Evolutionary conservation across 2,888 invertebrate species (phyloP).

Genomic region (Drosophila tanythrix): DNA sequence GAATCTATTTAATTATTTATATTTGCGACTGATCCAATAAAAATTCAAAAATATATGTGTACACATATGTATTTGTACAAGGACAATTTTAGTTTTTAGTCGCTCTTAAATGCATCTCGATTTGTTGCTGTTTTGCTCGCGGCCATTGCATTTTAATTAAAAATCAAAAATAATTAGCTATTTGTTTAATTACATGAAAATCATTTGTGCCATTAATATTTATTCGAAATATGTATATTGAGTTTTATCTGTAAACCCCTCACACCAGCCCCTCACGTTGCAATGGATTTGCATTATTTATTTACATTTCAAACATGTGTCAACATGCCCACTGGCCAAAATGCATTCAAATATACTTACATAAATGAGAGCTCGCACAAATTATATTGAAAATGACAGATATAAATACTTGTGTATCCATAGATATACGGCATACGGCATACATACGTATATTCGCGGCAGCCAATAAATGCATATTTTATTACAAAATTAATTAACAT

Average conservation of each 20-base stretch:
- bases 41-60: background rate
- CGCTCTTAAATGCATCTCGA: constrained; percentile 51
- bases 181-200: constrained; percentile 80
- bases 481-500: constrained; percentile 79
- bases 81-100: constrained; percentile 34
- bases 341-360: constrained; percentile 50
- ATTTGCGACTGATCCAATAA: constrained; percentile 6
- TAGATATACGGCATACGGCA: constrained; percentile 38
- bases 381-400: constrained; percentile 58
- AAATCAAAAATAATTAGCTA: constrained; percentile 80
- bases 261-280: background rate
- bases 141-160: constrained; percentile 75
- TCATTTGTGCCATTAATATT: constrained; percentile 76
- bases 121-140: constrained; percentile 47
- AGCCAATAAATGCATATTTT: constrained; percentile 75
- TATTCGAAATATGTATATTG: constrained; percentile 59
- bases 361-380: constrained; percentile 60
- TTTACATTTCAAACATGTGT: constrained; percentile 79
- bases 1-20: constrained; percentile 43
- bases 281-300: constrained; percentile 64
- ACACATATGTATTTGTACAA: constrained; percentile 18
- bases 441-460: constrained; percentile 45
- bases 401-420: constrained; percentile 26
- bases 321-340: constrained; percentile 70
- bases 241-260: constrained; percentile 29